Percentiles rank a stretch among this genome's conserved stretches.
phyloP scores from a whole-genome alignment of 2,888 invertebrate genomes.

The Ctenicera cuprea region DNA sequence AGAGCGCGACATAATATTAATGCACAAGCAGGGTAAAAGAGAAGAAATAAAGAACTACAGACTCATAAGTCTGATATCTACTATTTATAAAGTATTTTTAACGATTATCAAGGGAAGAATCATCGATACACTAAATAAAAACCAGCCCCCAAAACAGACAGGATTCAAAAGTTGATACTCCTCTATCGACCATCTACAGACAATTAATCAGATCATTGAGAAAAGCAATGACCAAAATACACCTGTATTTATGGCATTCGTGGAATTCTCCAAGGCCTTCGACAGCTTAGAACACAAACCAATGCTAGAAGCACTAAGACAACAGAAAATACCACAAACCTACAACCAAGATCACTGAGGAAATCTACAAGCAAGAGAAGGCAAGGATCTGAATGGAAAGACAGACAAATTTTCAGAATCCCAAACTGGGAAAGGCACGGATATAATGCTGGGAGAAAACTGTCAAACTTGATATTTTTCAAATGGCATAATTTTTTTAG shows the following conservation, averaged over 20 bases:
- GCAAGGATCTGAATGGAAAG: not conserved
- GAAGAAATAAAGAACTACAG: too few species aligned
- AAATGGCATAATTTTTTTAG: not conserved
- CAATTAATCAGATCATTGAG: conserved; percentile 2
- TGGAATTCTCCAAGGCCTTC: too few species aligned
- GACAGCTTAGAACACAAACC: too few species aligned
- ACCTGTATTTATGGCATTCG: not conserved
- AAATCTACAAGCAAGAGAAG: not conserved
- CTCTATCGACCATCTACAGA: not conserved
- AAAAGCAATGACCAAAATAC: not conserved
- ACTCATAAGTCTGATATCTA: too few species aligned
- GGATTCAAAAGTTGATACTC: not conserved
- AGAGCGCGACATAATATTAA: too few species aligned
- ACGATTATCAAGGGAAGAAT: not conserved
- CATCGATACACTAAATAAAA: not conserved
- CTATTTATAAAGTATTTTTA: too few species aligned
- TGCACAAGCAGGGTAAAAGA: too few species aligned
- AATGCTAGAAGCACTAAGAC: conserved; percentile 1
- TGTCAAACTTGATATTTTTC: not conserved
- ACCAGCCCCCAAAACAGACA: not conserved
- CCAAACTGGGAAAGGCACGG: not conserved
- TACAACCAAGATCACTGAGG: not conserved
- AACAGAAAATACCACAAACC: not conserved
- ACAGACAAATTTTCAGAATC: not conserved
- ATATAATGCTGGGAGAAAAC: not conserved